phyloP scores from a whole-genome alignment of 2,797 vertebrate genomes.

The Chromis chromis region DNA sequence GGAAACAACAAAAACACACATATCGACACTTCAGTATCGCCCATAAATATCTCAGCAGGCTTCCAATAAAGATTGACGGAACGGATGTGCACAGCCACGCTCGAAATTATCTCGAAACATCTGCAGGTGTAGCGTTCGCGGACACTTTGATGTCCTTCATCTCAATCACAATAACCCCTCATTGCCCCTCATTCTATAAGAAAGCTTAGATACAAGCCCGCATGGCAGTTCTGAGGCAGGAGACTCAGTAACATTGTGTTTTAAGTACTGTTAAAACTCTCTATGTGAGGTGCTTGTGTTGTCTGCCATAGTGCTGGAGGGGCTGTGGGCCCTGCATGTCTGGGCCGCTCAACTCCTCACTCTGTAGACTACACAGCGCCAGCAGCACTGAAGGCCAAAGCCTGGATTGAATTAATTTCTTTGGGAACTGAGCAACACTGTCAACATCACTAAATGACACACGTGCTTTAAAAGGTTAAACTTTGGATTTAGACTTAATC shows the following conservation, averaged over 20 bases:
- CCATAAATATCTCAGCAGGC: slow-evolving; percentile 44
- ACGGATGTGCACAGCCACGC: slow-evolving; percentile 25
- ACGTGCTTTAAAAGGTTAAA: slow-evolving; percentile 37
- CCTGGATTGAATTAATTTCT: slow-evolving; percentile 69
- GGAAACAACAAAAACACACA: slow-evolving; percentile 35
- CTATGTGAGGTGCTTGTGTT: slow-evolving; percentile 59
- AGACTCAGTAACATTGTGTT: slow-evolving; percentile 62
- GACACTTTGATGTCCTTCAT: slow-evolving; percentile 49
- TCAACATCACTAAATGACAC: slow-evolving; percentile 55
- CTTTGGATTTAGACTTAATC: slow-evolving; percentile 47
- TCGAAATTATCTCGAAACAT: slow-evolving; percentile 42
- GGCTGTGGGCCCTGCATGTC: slow-evolving; percentile 75
- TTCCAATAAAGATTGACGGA: slow-evolving; percentile 25
- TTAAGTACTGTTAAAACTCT: slow-evolving; percentile 45
- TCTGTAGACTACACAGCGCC: slow-evolving; percentile 66
- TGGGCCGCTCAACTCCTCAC: slow-evolving; percentile 71
- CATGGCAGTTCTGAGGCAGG: slow-evolving; percentile 49
- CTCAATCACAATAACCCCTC: slow-evolving; percentile 53
- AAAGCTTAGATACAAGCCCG: slow-evolving; percentile 33
- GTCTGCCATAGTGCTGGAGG: slow-evolving; percentile 75
- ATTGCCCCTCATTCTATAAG: slow-evolving; percentile 38
- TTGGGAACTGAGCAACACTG: slow-evolving; percentile 60
- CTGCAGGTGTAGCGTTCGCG: slow-evolving; percentile 36
- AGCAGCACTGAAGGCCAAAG: slow-evolving; percentile 61
- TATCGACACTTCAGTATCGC: slow-evolving; percentile 18